phyloP scores from a whole-genome alignment of 2,797 vertebrate species.

The Cossypha heuglini region DNA sequence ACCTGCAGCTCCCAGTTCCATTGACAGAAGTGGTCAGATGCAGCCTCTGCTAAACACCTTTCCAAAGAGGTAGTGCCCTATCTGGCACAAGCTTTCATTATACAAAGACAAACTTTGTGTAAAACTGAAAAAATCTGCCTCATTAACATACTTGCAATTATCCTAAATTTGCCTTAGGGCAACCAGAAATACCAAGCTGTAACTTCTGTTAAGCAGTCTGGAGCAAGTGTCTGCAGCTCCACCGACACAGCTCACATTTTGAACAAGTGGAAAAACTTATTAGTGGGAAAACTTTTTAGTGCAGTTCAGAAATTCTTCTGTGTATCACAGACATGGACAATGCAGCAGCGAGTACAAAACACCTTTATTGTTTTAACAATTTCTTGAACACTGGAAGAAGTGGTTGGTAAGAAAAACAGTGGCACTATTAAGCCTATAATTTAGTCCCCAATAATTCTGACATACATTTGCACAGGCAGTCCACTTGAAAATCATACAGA shows the following conservation, averaged over 20 bases:
- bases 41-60: background rate
- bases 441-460: background rate
- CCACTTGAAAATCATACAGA: background rate
- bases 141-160: background rate
- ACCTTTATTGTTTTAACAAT: background rate
- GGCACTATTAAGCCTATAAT: background rate
- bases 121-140: background rate
- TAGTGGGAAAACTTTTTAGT: background rate
- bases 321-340: background rate
- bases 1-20: background rate
- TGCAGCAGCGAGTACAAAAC: background rate
- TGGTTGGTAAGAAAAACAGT: background rate
- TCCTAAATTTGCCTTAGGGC: background rate
- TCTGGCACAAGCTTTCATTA: background rate
- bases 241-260: accelerated
- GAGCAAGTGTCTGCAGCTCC: background rate
- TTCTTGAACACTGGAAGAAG: background rate
- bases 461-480: background rate
- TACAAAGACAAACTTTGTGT: background rate
- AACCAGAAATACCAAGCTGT: background rate
- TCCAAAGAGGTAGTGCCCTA: background rate
- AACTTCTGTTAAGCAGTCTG: background rate
- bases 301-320: background rate
- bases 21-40: background rate
- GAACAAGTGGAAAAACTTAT: background rate